These are phyloP conservation scores for Tachycineta bicolor DNA, from an alignment of 2,113 vertebrate genomes.

Conservation along the genomic window DNA sequence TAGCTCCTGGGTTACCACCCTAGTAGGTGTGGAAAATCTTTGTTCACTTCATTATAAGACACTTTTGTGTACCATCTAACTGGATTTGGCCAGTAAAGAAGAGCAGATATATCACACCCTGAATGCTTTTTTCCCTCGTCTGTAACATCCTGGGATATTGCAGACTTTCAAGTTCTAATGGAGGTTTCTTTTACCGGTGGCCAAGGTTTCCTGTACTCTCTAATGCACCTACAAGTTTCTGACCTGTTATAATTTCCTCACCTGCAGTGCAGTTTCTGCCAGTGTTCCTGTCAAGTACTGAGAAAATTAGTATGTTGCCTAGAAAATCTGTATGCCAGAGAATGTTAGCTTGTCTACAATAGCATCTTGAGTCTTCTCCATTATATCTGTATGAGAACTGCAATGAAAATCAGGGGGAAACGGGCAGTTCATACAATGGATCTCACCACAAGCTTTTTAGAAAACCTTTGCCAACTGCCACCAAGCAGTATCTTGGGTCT, in stretches of 20 bases:
- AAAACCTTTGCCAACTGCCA: background rate
- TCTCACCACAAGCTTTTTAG: background rate
- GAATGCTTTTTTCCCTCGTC: conserved; percentile 30
- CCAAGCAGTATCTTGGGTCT: background rate
- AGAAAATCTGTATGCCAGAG: background rate
- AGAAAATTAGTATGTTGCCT: background rate
- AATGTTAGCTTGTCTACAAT: background rate
- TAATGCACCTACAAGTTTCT: conserved; percentile 5
- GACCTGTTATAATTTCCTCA: conserved; percentile 55
- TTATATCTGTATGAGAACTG: background rate
- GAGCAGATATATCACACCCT: conserved; percentile 40
- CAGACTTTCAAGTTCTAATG: conserved; percentile 58
- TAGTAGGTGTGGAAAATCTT: conserved; percentile 68
- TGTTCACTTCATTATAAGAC: conserved; percentile 69
- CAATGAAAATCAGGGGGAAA: background rate
- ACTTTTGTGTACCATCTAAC: conserved; percentile 63
- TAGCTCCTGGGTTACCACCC: conserved; percentile 63
- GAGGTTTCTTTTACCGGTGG: conserved; percentile 57
- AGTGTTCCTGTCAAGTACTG: background rate
- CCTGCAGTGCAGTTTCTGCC: conserved; percentile 13
- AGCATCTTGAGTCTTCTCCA: background rate
- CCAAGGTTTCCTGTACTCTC: conserved; percentile 48
- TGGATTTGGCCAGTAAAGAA: conserved; percentile 59
- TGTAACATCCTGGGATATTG: conserved; percentile 44
- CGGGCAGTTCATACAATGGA: background rate